Evolutionary conservation across 2,797 vertebrate genomes (phyloP).

Genomic region (Paguma larvata): DNA sequence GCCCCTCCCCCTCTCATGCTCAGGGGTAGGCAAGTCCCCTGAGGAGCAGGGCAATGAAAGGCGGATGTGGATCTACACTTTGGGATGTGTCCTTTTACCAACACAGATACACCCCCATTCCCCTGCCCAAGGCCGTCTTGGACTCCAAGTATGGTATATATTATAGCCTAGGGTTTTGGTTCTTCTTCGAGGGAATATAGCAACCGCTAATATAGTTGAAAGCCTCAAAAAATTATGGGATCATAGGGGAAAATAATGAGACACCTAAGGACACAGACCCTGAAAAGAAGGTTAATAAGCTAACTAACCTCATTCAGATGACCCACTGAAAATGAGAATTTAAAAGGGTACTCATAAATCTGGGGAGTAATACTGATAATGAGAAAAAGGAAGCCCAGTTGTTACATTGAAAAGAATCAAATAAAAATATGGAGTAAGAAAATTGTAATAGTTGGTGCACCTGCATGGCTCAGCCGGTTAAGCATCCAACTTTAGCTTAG

Average conservation of each 20-base stretch:
- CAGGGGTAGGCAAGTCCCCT: background rate
- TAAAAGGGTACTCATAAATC: background rate
- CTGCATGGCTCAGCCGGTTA: no score
- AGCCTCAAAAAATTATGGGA: background rate
- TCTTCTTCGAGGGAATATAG: background rate
- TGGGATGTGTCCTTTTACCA: background rate
- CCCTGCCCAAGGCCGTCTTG: no score
- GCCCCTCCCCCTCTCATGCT: no score
- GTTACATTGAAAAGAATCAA: background rate
- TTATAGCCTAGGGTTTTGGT: background rate
- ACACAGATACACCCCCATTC: background rate
- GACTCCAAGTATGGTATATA: background rate
- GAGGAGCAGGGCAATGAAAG: accelerated
- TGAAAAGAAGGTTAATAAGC: background rate
- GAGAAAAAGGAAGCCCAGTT: background rate
- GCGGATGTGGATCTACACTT: background rate
- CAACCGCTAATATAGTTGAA: background rate
- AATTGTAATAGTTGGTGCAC: background rate
- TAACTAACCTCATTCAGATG: background rate
- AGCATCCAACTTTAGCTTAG: no score
- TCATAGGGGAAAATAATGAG: background rate
- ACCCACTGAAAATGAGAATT: background rate
- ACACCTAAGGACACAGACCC: background rate
- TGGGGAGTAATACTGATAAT: background rate
- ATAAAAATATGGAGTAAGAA: background rate